phyloP scores from a whole-genome alignment of 92 coral and sea anemone species.

The Porites rus region DNA sequence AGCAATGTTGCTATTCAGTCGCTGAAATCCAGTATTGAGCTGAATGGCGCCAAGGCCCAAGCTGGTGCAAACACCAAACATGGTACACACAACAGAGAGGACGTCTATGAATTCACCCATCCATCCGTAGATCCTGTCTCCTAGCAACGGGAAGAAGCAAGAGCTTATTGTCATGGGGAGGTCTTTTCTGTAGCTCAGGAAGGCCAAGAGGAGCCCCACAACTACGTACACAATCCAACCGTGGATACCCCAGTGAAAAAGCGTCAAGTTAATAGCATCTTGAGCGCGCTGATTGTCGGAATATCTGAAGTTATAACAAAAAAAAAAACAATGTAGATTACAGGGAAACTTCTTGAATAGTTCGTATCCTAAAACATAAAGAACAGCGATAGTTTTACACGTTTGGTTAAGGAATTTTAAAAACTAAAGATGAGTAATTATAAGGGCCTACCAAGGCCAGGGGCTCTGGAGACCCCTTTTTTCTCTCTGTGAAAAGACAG shows the following conservation, averaged over 20 bases:
- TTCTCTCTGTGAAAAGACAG: too few species aligned
- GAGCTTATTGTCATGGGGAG: constrained; percentile 93
- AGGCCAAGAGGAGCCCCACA: constrained; percentile 86
- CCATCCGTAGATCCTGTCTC: constrained; percentile 81
- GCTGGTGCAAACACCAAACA: constrained; percentile 98
- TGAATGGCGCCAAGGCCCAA: constrained; percentile 88
- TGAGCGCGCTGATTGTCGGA: constrained; percentile 69
- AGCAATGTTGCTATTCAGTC: constrained; percentile 74
- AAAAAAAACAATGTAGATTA: background rate
- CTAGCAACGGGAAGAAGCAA: constrained; percentile 89
- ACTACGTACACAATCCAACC: constrained; percentile 94
- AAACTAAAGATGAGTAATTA: too few species aligned
- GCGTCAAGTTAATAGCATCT: constrained; percentile 75
- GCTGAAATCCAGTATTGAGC: constrained; percentile 76
- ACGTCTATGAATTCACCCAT: constrained; percentile 90
- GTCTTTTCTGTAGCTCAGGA: constrained; percentile 76
- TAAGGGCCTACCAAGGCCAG: too few species aligned
- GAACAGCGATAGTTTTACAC: too few species aligned
- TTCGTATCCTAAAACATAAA: too few species aligned
- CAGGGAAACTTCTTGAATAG: too few species aligned
- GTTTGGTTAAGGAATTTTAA: too few species aligned
- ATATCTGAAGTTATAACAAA: constrained; percentile 14
- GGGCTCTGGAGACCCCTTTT: too few species aligned
- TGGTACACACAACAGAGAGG: constrained; percentile 80
- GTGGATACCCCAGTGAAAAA: constrained; percentile 96